Evolutionary conservation across 2,113 vertebrate species (phyloP).

Genomic region (Lynx canadensis): DNA sequence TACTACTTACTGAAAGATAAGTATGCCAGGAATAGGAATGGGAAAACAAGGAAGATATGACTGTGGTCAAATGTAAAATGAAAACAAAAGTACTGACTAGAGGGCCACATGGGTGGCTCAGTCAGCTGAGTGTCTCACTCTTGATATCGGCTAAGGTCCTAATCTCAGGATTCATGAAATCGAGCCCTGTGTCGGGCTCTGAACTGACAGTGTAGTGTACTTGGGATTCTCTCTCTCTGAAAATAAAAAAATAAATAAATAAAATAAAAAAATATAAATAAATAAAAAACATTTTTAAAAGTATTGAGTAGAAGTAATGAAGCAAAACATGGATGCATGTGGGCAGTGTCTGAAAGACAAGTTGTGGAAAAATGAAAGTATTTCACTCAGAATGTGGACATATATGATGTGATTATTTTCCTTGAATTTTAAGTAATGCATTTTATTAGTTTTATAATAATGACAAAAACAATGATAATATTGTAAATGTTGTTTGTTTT

Average conservation of each 20-base stretch:
- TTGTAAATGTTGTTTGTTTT: background rate
- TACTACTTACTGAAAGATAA: background rate
- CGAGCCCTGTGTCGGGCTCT: no score
- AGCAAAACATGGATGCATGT: background rate
- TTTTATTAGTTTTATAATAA: background rate
- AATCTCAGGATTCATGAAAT: no score
- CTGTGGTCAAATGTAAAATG: background rate
- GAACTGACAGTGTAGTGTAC: no score
- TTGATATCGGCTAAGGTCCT: no score
- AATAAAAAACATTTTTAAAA: background rate
- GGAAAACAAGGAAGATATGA: background rate
- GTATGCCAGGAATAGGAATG: background rate
- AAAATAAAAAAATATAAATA: no score
- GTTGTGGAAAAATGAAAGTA: background rate
- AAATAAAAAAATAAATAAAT: no score
- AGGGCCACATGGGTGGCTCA: no score
- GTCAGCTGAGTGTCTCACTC: no score
- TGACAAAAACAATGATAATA: background rate
- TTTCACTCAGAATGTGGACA: background rate
- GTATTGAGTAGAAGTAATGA: background rate
- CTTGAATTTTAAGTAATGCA: background rate
- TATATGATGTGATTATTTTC: background rate
- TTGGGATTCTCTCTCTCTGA: no score
- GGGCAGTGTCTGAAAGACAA: background rate
- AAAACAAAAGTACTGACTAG: background rate